Conservation (phyloP, 2,113 vertebrate species). For the Corythoichthys haematopterus region DNA sequence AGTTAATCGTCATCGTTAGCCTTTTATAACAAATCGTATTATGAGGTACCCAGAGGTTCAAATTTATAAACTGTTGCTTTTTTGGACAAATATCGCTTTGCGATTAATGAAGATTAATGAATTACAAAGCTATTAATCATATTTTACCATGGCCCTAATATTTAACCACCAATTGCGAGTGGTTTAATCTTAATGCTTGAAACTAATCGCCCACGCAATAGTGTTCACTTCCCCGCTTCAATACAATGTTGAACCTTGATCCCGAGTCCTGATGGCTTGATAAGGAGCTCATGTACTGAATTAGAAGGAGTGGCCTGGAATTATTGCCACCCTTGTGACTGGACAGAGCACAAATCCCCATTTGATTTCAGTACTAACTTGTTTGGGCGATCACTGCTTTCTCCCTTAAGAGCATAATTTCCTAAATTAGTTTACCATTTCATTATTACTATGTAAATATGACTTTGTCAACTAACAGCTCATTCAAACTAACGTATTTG, state of each 20-base stretch:
- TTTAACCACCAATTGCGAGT: background rate
- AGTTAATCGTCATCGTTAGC: too few species aligned
- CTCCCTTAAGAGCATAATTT: too few species aligned
- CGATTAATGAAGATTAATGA: too few species aligned
- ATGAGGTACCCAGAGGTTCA: too few species aligned
- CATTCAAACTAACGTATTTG: too few species aligned
- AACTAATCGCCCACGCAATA: conserved; percentile 2
- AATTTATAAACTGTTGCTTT: too few species aligned
- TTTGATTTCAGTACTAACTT: background rate
- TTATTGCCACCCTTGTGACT: background rate
- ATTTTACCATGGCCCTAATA: background rate
- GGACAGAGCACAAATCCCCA: background rate
- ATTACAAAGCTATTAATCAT: background rate
- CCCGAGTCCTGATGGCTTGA: background rate
- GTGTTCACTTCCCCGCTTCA: conserved; percentile 5
- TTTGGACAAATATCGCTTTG: too few species aligned
- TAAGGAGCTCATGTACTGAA: conserved; percentile 31
- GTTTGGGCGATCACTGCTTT: background rate
- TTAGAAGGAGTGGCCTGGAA: conserved; percentile 8
- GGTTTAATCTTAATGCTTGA: background rate
- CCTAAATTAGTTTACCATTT: too few species aligned
- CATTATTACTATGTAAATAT: too few species aligned
- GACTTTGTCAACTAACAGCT: too few species aligned
- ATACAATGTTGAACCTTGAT: conserved; percentile 27
- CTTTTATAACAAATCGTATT: too few species aligned